phyloP scores from a whole-genome alignment of 35 echinoderm and acorn worm species.

The Heliocidaris erythrogramma region DNA sequence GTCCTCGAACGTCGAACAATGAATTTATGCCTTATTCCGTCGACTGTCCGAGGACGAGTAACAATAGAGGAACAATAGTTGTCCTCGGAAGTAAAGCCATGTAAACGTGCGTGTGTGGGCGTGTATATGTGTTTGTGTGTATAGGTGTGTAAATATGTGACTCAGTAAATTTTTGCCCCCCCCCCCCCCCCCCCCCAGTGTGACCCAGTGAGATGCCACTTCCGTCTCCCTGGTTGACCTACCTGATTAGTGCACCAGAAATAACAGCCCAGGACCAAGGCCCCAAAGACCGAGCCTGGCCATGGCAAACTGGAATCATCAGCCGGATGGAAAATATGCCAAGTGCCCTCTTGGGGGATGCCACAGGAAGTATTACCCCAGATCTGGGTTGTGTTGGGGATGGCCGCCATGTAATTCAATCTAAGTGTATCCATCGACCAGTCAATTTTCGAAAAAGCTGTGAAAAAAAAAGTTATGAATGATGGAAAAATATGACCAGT shows the following conservation, averaged over 20 bases:
- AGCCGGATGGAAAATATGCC: slow-evolving; percentile 53
- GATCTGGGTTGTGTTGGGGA: slow-evolving; percentile 60
- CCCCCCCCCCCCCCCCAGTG: no score
- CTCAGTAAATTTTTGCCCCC: no score
- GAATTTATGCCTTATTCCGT: no score
- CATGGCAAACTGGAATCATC: slow-evolving; percentile 35
- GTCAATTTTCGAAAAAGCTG: slow-evolving; percentile 60
- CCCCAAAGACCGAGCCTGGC: slow-evolving; percentile 67
- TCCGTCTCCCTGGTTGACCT: background rate
- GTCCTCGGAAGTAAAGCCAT: no score
- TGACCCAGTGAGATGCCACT: no score
- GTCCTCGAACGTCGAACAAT: no score
- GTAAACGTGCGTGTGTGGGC: no score
- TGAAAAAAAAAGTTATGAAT: background rate
- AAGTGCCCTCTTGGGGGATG: slow-evolving; percentile 3
- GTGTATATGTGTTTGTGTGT: no score
- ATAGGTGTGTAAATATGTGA: no score
- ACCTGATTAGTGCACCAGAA: slow-evolving; percentile 88
- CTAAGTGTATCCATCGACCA: slow-evolving; percentile 57
- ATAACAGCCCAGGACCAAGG: slow-evolving; percentile 56
- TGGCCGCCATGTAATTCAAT: slow-evolving; percentile 47
- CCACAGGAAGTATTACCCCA: slow-evolving; percentile 56
- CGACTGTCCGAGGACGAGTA: no score
- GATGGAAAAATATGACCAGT: no score
- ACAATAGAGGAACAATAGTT: no score